Base-by-base conservation (phyloP, 2,888 invertebrate species). In the Drosophila birchii region DNA sequence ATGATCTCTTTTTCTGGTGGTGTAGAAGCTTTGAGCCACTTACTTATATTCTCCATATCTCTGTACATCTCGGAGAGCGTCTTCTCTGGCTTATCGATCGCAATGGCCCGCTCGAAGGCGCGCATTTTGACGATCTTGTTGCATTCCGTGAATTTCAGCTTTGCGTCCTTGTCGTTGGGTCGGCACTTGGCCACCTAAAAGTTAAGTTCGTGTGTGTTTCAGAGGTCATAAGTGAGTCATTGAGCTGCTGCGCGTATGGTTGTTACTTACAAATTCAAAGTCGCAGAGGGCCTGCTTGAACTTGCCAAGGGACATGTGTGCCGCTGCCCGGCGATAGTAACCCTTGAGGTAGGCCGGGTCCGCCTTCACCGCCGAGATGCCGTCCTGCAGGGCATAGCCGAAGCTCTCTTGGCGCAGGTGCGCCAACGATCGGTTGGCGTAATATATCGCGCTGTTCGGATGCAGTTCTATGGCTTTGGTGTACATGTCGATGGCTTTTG, bases 281-380 rank as follows among this genome's bases (percentile, higher is more conserved):
- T 99, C 99, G 92, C 96, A 96, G 79, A 99, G 94, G 12, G 99
- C 99, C 93, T 96, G 94, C 93, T 98, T 99, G 93, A 98, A 99
- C 94, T 98, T 98, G 81, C 99, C 99, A 90, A 99, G 93, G 32
- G 99, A 97, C 99, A 99, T 99, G 90, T 98, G 95, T 38, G 99
- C 96, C 3, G 98, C 98, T 0, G 99, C 99, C 90, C 99, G 94
- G 88, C 99, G 95, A 92, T 99, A 99, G 92, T 98, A 99, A 0
- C 98, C 99, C 94, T 99, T 99, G 29, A 98, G 94, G 92, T 99
- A 99, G 29, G 94, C 94, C 86, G 95, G 96, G 93, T 99, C 98
- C 77, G 98, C 92, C 92, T 97, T 96, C 66, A 99, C 96, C 2
- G 99, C 96, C 91, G 96, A 96, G 2, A 97, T 95, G 2, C 99